Conservation (phyloP, 2,797 vertebrate species). For the Momotus momota region DNA sequence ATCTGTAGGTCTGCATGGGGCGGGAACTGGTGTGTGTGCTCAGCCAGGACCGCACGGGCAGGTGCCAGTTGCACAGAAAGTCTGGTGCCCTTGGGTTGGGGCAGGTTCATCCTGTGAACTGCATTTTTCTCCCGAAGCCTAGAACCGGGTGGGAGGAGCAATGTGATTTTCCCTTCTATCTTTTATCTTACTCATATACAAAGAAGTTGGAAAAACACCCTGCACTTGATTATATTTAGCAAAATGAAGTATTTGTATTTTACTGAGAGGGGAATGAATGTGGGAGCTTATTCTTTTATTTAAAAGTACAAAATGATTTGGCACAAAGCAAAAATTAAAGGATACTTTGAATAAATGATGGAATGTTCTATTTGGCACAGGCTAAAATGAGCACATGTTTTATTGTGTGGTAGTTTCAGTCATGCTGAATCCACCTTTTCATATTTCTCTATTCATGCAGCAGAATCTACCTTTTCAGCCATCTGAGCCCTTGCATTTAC, state of each 20-base stretch:
- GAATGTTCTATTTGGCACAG: not conserved
- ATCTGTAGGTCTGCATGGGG: not conserved
- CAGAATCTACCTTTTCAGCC: not conserved
- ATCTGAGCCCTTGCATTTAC: not conserved
- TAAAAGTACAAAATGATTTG: not conserved
- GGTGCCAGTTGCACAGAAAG: not conserved
- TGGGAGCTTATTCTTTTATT: not conserved
- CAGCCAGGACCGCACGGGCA: fast-evolving
- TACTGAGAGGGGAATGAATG: not conserved
- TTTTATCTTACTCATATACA: not conserved
- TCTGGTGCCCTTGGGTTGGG: fast-evolving
- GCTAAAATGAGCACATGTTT: not conserved
- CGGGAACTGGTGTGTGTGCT: not conserved
- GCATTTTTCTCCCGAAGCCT: not conserved
- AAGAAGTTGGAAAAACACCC: not conserved
- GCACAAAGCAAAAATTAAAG: not conserved
- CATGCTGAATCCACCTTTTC: fast-evolving
- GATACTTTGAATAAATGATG: not conserved
- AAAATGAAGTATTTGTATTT: not conserved
- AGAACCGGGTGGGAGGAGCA: not conserved
- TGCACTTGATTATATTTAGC: not conserved
- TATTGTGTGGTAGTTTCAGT: not conserved
- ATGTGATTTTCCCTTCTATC: not conserved
- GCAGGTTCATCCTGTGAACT: not conserved
- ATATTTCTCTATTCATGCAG: not conserved